Evolutionary conservation across 1,140 invertebrate genomes (phyloP).

Genomic region (Euwallacea fornicatus): DNA sequence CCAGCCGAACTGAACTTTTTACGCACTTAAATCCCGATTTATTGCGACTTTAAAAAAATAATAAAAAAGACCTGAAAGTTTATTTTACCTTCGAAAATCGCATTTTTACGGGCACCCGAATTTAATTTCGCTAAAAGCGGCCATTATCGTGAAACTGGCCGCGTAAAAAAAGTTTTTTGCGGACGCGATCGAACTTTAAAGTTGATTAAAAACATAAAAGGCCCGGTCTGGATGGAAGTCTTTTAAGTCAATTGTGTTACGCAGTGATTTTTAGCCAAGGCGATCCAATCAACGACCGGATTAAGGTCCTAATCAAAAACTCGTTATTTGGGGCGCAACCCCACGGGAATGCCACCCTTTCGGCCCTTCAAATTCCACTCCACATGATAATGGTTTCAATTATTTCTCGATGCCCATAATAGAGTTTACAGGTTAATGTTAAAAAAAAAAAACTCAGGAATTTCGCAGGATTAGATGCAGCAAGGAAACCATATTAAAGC

Average conservation of each 20-base stretch:
- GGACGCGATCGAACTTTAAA: constrained; percentile 30
- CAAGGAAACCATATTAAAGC: constrained; percentile 24
- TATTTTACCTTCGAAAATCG: constrained; percentile 27
- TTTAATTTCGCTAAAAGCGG: constrained; percentile 30
- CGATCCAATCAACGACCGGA: constrained; percentile 28
- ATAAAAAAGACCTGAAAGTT: constrained; percentile 22
- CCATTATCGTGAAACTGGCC: constrained; percentile 21
- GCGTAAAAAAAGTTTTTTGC: constrained; percentile 25
- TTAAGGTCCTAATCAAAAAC: constrained; percentile 30
- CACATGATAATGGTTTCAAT: constrained; percentile 28
- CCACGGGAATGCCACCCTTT: constrained; percentile 2
- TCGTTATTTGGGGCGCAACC: constrained; percentile 27
- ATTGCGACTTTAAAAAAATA: constrained; percentile 19
- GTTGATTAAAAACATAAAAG: constrained; percentile 33
- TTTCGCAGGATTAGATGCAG: background rate
- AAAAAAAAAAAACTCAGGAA: background rate
- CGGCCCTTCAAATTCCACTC: constrained; percentile 22
- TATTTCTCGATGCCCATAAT: constrained; percentile 1
- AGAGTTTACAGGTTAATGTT: constrained; percentile 2
- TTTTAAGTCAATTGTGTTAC: constrained; percentile 29
- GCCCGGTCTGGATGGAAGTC: constrained; percentile 14
- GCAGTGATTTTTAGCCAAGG: constrained; percentile 29
- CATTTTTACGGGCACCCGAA: constrained; percentile 22
- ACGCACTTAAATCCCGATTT: background rate
- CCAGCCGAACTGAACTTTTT: background rate